phyloP scores from a whole-genome alignment of 2,797 vertebrate genomes.

The Psittacula derbiana region DNA sequence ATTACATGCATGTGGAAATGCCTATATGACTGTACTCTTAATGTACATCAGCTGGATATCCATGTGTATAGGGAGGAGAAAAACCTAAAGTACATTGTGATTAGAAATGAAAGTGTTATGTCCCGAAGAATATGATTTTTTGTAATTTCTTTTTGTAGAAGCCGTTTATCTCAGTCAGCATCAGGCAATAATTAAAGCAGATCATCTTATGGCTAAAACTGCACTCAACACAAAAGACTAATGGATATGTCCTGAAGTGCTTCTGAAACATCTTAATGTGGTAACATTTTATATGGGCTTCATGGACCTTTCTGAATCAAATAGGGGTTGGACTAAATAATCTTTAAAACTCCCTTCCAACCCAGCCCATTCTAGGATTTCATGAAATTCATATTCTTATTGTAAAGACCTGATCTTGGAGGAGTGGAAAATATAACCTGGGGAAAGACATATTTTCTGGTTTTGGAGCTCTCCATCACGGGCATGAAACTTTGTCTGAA shows the following conservation, averaged over 20 bases:
- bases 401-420: neutral
- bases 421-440: neutral
- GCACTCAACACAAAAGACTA: neutral
- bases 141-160: neutral
- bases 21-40: neutral
- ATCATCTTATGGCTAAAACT: neutral
- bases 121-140: neutral
- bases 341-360: neutral
- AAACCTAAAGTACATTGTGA: neutral
- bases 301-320: neutral
- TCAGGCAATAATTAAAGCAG: neutral
- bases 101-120: neutral
- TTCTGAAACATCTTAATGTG: neutral
- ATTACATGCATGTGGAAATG: neutral
- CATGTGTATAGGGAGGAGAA: neutral
- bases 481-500: neutral
- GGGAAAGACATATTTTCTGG: neutral
- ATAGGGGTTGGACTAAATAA: neutral
- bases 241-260: neutral
- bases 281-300: neutral
- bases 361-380: neutral
- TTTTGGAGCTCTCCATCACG: neutral
- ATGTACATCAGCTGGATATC: neutral
- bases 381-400: neutral
- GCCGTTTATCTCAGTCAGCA: neutral